Percentiles rank a stretch among this genome's conserved stretches.
Conservation (phyloP, 35 echinoderm and acorn worm species). For the Apostichopus parvimensis region DNA sequence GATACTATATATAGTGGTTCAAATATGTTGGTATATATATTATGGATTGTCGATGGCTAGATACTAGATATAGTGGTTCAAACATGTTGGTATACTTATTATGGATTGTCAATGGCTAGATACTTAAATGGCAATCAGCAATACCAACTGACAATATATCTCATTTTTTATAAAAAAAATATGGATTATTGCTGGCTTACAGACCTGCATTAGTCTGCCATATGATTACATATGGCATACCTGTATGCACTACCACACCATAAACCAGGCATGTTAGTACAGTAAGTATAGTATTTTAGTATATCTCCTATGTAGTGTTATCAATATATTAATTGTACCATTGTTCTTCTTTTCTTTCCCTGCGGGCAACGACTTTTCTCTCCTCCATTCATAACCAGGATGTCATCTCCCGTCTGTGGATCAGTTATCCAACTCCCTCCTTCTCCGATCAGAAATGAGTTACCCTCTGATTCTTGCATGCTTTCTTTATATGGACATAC, state of each 20-base stretch:
- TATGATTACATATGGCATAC: no score
- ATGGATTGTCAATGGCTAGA: no score
- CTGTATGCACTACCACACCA: neutral
- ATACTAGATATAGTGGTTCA: no score
- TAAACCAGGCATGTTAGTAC: neutral
- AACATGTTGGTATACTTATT: no score
- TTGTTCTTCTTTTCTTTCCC: constrained; percentile 31
- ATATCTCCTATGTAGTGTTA: no score
- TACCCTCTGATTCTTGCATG: constrained; percentile 40
- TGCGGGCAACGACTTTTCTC: constrained; percentile 47
- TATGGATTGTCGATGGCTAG: no score
- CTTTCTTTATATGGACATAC: constrained; percentile 47
- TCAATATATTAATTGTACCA: neutral
- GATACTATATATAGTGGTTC: no score
- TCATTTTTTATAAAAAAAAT: no score
- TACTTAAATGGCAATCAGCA: no score
- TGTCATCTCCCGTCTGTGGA: constrained; percentile 11
- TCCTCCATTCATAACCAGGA: constrained; percentile 45
- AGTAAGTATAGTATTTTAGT: neutral
- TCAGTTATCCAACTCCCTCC: constrained; percentile 30
- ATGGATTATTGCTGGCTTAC: neutral
- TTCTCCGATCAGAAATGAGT: constrained; percentile 31
- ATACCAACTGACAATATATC: no score
- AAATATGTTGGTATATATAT: no score
- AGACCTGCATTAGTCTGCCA: neutral